Conservation (phyloP, 2,888 invertebrate genomes). For the Carabus problematicus region DNA sequence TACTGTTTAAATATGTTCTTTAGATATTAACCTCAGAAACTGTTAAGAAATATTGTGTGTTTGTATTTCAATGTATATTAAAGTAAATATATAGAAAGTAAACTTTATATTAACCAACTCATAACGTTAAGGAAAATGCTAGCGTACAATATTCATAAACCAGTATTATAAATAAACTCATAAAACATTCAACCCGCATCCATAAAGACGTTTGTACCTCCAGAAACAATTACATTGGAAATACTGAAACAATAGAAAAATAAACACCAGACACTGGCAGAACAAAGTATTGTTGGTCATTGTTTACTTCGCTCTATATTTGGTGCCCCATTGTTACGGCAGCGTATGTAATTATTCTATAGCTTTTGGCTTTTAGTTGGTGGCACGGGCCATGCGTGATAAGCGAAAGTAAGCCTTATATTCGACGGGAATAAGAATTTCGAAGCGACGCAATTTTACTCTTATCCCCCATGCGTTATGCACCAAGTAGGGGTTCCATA, state of each 20-base stretch:
- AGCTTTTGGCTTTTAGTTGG: slow-evolving; percentile 40
- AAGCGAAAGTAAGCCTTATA: slow-evolving; percentile 17
- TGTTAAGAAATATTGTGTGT: too few species aligned
- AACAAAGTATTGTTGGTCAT: slow-evolving; percentile 30
- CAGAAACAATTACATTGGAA: background rate
- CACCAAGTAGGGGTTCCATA: slow-evolving; percentile 29
- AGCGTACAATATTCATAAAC: too few species aligned
- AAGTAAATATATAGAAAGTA: too few species aligned
- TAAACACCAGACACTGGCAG: slow-evolving; percentile 5
- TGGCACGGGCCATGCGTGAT: slow-evolving; percentile 36
- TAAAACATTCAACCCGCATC: too few species aligned
- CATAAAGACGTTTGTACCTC: too few species aligned
- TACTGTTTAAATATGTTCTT: too few species aligned
- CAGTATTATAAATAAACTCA: too few species aligned
- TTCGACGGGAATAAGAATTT: slow-evolving; percentile 1
- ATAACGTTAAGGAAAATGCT: too few species aligned
- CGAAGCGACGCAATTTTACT: slow-evolving; percentile 27
- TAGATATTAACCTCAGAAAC: too few species aligned
- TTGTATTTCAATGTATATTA: too few species aligned
- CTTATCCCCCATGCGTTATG: slow-evolving; percentile 29
- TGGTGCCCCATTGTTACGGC: slow-evolving; percentile 27
- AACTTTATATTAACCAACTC: too few species aligned
- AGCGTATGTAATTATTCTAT: slow-evolving; percentile 39
- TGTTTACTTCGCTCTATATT: slow-evolving; percentile 37
- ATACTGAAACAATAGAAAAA: slow-evolving; percentile 21